These are phyloP conservation scores for Struthio camelus DNA, from an alignment of 2,113 vertebrate genomes.

Conservation along the genomic window DNA sequence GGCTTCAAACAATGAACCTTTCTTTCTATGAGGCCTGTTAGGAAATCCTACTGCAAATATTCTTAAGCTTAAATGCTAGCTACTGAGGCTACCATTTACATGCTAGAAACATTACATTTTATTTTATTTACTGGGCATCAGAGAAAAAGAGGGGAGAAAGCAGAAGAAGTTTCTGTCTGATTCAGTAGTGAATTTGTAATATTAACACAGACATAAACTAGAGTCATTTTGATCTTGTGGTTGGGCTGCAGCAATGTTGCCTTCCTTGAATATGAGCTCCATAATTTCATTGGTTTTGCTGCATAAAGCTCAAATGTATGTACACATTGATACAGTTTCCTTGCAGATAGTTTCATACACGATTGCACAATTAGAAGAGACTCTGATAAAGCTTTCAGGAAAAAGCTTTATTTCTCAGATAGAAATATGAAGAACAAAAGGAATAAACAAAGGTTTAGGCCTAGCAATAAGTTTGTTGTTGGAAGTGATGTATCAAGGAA, in stretches of 20 bases:
- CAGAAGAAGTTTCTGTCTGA: background rate
- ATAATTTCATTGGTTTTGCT: background rate
- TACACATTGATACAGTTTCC: background rate
- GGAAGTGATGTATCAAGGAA: background rate
- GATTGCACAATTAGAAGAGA: background rate
- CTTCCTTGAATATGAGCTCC: background rate
- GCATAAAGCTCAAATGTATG: background rate
- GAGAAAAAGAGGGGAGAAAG: background rate
- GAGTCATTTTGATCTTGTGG: background rate
- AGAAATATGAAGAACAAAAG: background rate
- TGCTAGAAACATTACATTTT: background rate
- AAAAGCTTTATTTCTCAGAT: background rate
- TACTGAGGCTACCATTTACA: background rate
- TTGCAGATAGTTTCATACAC: background rate
- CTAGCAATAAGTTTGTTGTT: background rate
- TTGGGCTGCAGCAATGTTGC: background rate
- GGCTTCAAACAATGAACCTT: conserved; percentile 24
- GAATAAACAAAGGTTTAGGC: background rate
- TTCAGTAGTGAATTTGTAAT: background rate
- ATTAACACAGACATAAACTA: background rate
- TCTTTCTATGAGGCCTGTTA: conserved; percentile 21
- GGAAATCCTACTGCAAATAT: conserved; percentile 38
- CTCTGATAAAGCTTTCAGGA: background rate
- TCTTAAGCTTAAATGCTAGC: background rate
- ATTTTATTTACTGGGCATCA: background rate